Base-by-base conservation (phyloP, 2,113 vertebrate species). In the Meles meles region DNA sequence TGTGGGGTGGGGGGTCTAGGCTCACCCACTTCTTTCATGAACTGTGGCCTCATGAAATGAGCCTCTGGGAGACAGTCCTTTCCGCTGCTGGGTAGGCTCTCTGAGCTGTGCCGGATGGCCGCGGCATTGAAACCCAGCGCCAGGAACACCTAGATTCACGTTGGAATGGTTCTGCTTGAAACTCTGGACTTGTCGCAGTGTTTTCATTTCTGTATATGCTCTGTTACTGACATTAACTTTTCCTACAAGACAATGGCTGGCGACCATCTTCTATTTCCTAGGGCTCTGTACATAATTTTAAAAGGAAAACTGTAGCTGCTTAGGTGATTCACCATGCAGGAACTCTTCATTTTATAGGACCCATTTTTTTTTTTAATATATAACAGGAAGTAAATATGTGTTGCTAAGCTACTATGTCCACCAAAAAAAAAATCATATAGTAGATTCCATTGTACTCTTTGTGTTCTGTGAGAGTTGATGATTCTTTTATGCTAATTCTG, bases 321-420 rank as follows among this genome's bases (percentile, higher is more conserved):
- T 74, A 90, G 39, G 49, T 98, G 98, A 98, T 96, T 98, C 93
- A 98, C 65, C 79, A 63, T 44, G 57, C 65, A 92, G 93, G 97
- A 98, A 98, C 95, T 92, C 90, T 96, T 96, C 97, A 88, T 94
- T 98, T 97, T 93, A 97, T 69, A 92, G 81, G 81, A 98, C 93
- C 94, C 86, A 92, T 95, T 97, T 97, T 98, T 59, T 59, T 59
- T 61, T 59, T 59, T 47, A 47, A 98, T n/a, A n/a, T n/a, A n/a
- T 98, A 98, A 97, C 80, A 96, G 95, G 94, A 98, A 97, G 97
- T 2, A 1, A 98, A 97, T 90, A 94, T 7, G 49, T 52, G 95
- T 98, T 98, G 98, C 98, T 98, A 98, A 96, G 98, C 77, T 97
- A 97, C 97, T 85, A 82, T 76, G 2, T 85, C 61, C 92, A 96